A percentile compares a stretch with the other conserved stretches of the same genome.
Evolutionary conservation across 2,888 invertebrate species (phyloP).

Genomic region (Fragum fragum): DNA sequence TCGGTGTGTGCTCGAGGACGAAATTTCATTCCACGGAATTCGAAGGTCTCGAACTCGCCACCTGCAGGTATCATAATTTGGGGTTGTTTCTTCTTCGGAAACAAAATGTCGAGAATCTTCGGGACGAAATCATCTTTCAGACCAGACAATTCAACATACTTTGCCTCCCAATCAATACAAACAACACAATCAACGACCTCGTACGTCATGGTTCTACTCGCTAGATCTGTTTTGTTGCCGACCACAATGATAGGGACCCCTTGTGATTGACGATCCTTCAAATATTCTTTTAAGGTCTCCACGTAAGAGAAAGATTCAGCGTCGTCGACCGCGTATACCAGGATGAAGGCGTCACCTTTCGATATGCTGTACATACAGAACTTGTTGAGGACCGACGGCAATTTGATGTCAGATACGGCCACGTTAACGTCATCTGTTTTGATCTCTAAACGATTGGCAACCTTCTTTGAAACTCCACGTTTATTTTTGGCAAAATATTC

Average conservation of each 20-base stretch:
- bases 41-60: neutral
- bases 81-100: slow-evolving; percentile 3
- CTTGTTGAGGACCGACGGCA: neutral
- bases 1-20: neutral
- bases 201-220: neutral
- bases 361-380: slow-evolving; percentile 2
- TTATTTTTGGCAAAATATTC: neutral
- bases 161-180: slow-evolving; percentile 37
- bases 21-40: slow-evolving; percentile 12
- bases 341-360: slow-evolving; percentile 32
- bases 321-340: slow-evolving; percentile 39
- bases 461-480: neutral
- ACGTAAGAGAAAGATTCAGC: slow-evolving; percentile 33
- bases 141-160: slow-evolving; percentile 20
- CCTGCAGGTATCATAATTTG: neutral
- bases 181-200: slow-evolving; percentile 22
- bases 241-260: slow-evolving; percentile 15
- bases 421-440: neutral
- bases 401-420: neutral
- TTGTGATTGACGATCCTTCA: neutral
- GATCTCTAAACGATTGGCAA: neutral
- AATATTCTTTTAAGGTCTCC: slow-evolving; percentile 16
- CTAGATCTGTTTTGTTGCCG: slow-evolving; percentile 29
- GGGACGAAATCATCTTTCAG: neutral
- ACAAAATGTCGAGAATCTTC: neutral